Percentiles rank a stretch among this genome's conserved stretches.
phyloP scores from a whole-genome alignment of 2,888 invertebrate genomes.

The Lasioglossum zephyrum region DNA sequence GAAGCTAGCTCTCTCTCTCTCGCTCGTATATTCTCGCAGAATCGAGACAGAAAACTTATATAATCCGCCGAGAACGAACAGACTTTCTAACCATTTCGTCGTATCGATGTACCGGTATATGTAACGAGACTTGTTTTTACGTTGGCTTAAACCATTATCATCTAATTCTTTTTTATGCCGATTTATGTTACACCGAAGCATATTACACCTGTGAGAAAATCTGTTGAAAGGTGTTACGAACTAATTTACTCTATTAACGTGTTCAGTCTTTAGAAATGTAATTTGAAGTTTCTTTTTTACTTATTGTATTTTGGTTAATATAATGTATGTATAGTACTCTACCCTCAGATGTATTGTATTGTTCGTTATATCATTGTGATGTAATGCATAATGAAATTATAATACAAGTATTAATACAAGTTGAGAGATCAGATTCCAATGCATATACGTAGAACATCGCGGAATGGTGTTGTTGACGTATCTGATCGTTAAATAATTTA shows the following conservation, averaged over 20 bases:
- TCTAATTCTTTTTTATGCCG: slow-evolving; percentile 34
- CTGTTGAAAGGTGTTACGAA: slow-evolving; percentile 29
- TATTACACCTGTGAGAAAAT: slow-evolving; percentile 30
- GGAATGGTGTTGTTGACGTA: slow-evolving; percentile 55
- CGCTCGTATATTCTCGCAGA: slow-evolving; percentile 28
- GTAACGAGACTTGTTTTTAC: slow-evolving; percentile 43
- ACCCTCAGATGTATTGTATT: slow-evolving; percentile 55
- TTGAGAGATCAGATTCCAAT: slow-evolving; percentile 42
- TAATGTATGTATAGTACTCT: slow-evolving; percentile 55
- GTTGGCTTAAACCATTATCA: slow-evolving; percentile 43
- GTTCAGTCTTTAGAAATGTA: slow-evolving; percentile 46
- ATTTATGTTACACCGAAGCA: slow-evolving; percentile 21
- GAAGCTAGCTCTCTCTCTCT: slow-evolving; percentile 11
- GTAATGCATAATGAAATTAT: slow-evolving; percentile 55
- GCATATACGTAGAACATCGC: slow-evolving; percentile 43
- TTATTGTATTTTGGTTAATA: slow-evolving; percentile 48
- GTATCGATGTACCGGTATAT: slow-evolving; percentile 65
- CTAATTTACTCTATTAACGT: slow-evolving; percentile 38
- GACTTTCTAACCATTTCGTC: slow-evolving; percentile 49
- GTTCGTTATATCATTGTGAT: slow-evolving; percentile 57
- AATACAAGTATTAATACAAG: slow-evolving; percentile 63
- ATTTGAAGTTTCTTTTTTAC: slow-evolving; percentile 45
- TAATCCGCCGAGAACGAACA: slow-evolving; percentile 33
- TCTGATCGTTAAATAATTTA: slow-evolving; percentile 55
- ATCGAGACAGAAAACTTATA: slow-evolving; percentile 29